Evolutionary conservation across 30 jellyfish, hydroid and myxozoan species (phyloP), one percentile per base, ranked within the genome.

Genomic region (Hydractinia symbiolongicarpus): DNA sequence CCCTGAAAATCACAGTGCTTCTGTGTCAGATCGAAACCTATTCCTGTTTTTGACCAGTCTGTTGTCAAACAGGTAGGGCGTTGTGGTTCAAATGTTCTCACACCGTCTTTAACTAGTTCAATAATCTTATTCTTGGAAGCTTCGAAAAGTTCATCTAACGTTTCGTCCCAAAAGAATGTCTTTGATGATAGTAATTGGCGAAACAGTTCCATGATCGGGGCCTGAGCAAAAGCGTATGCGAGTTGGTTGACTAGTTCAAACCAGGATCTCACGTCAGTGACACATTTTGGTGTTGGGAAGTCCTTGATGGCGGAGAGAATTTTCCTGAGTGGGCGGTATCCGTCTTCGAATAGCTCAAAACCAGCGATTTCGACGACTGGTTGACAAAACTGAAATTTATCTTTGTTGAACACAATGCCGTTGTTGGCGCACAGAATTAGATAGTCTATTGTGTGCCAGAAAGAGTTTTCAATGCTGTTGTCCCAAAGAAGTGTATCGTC

Each of bases 1-100:
- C n/a, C n/a, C n/a, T n/a, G n/a, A n/a, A n/a, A n/a, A n/a, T n/a
- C n/a, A n/a, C n/a, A n/a, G 78, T 5, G 50, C 7, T 7, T 81
- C 64, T 86, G 95, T 6, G 76, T 58, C 14, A 86, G 79, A 9
- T 20, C 53, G 54, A 82, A 86, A 10, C 95, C 94, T 55, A 86
- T 82, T 15, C 95, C 95, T 50, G 82, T 11, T 73, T 86, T 86
- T 17, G 81, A 15, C 95, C 91, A 86, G 61, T 86, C 95, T 44
- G 95, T 86, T 44, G 78, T 9, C 6, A 86, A 50, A 53, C 95
- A 86, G 16, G 95, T 82, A 5, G 89, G 95, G 30, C 77, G 95
- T 6, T 86, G 54, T 51, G 53, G 7, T 5, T 17, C 95, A 67
- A 86, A 86, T 10, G 78, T n/a, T n/a, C n/a, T n/a, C n/a, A n/a